phyloP scores from a whole-genome alignment of 1,140 invertebrate genomes.

The Linepithema humile region DNA sequence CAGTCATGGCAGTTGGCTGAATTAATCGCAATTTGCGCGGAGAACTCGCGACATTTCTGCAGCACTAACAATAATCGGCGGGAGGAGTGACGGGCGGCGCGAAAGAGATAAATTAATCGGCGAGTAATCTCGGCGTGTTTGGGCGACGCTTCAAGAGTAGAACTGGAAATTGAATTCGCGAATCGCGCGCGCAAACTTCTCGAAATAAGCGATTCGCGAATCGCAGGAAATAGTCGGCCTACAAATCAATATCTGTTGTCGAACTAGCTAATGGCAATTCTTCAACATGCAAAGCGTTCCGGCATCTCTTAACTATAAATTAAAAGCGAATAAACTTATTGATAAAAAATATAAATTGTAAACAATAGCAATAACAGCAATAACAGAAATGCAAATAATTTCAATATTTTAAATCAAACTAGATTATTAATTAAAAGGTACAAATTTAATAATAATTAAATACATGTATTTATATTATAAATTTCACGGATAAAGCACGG shows the following conservation, averaged over 20 bases:
- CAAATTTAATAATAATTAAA: not conserved
- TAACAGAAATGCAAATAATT: not conserved
- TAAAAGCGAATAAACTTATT: not conserved
- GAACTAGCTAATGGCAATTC: slow-evolving; percentile 19
- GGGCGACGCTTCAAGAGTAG: not conserved
- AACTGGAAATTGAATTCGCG: slow-evolving; percentile 54
- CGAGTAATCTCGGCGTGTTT: slow-evolving; percentile 52
- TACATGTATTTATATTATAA: not conserved
- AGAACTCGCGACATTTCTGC: slow-evolving; percentile 3
- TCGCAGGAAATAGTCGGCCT: not conserved
- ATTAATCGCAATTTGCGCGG: slow-evolving; percentile 62
- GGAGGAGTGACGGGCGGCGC: not conserved
- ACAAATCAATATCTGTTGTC: slow-evolving; percentile 25
- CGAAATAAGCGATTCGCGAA: slow-evolving; percentile 7
- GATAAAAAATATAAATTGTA: slow-evolving; percentile 4
- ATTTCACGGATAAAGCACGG: not conserved
- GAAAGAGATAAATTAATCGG: slow-evolving; percentile 62
- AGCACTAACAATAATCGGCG: slow-evolving; percentile 36
- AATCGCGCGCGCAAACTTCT: slow-evolving; percentile 17
- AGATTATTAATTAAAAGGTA: not conserved
- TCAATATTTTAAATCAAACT: not conserved
- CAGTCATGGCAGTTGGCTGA: slow-evolving; percentile 35
- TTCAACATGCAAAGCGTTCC: slow-evolving; percentile 8
- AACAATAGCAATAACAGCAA: not conserved
- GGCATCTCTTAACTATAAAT: not conserved